Conservation (phyloP, 2,797 vertebrate genomes). For the Antennarius maculatus region DNA sequence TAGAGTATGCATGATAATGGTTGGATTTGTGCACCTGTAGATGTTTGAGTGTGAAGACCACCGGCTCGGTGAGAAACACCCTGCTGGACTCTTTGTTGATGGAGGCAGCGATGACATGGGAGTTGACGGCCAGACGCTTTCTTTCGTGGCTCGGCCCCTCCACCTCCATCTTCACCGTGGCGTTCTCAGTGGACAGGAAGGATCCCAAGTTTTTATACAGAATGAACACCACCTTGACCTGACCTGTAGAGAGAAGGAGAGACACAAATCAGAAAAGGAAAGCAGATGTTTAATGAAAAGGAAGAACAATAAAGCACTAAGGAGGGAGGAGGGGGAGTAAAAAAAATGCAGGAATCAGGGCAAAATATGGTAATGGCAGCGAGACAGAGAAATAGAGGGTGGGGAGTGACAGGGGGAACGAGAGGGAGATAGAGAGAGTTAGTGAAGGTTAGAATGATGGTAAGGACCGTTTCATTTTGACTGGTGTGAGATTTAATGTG, state of each 20-base stretch:
- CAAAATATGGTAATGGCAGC: slow-evolving; percentile 69
- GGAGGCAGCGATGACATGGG: slow-evolving; percentile 91
- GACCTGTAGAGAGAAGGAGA: slow-evolving; percentile 77
- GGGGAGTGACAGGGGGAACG: slow-evolving; percentile 67
- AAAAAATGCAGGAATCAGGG: slow-evolving; percentile 58
- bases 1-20: background rate
- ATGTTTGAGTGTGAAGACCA: slow-evolving; percentile 91
- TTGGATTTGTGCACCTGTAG: slow-evolving; percentile 79
- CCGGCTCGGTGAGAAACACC: slow-evolving; percentile 92
- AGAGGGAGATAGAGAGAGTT: slow-evolving; percentile 75
- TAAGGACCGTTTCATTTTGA: slow-evolving; percentile 84
- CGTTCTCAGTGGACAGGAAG: slow-evolving; percentile 93
- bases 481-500: slow-evolving; percentile 82
- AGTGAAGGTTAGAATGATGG: slow-evolving; percentile 82
- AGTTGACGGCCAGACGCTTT: slow-evolving; percentile 87
- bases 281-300: slow-evolving; percentile 36
- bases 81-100: slow-evolving; percentile 96
- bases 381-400: slow-evolving; percentile 64
- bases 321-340: background rate
- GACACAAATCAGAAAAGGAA: slow-evolving; percentile 7
- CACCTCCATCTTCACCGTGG: slow-evolving; percentile 89
- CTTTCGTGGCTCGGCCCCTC: slow-evolving; percentile 78
- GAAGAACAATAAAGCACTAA: slow-evolving; percentile 19
- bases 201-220: slow-evolving; percentile 93
- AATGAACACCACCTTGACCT: slow-evolving; percentile 94